Conservation (phyloP, 2,888 invertebrate genomes). For the Ormia ochracea region DNA sequence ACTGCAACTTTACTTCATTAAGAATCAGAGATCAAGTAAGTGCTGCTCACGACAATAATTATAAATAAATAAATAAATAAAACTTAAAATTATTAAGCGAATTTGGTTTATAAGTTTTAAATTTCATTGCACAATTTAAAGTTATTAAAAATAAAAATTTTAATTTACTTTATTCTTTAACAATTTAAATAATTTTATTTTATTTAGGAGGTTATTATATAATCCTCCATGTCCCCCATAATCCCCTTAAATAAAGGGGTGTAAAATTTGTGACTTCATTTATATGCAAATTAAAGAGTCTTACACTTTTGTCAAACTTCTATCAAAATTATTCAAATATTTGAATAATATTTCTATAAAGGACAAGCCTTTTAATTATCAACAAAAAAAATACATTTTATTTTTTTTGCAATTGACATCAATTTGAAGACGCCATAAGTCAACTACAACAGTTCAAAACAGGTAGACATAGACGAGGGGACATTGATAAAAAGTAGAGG, state of each 20-base stretch:
- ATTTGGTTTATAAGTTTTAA: neutral
- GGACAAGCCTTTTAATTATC: too few relatives aligned
- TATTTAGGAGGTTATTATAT: too few relatives aligned
- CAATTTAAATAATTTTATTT: too few relatives aligned
- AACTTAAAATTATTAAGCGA: neutral
- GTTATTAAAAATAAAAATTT: too few relatives aligned
- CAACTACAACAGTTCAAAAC: too few relatives aligned
- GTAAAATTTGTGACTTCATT: neutral
- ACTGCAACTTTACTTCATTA: constrained; percentile 98
- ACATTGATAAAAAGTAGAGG: too few relatives aligned
- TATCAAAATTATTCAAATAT: neutral
- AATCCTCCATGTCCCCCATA: neutral
- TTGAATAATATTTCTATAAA: neutral
- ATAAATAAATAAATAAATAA: neutral
- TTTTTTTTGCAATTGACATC: too few relatives aligned
- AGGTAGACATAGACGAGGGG: too few relatives aligned
- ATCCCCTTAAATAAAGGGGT: neutral
- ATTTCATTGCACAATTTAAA: neutral
- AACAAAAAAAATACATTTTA: too few relatives aligned
- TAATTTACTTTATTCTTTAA: too few relatives aligned
- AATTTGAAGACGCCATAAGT: too few relatives aligned
- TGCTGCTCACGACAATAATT: constrained; percentile 68
- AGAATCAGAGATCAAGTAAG: constrained; percentile 99
- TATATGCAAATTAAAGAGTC: neutral
- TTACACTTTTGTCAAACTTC: neutral